Evolutionary conservation across 2,113 vertebrate genomes (phyloP).

Genomic region (Dendrocopos noguchii): DNA sequence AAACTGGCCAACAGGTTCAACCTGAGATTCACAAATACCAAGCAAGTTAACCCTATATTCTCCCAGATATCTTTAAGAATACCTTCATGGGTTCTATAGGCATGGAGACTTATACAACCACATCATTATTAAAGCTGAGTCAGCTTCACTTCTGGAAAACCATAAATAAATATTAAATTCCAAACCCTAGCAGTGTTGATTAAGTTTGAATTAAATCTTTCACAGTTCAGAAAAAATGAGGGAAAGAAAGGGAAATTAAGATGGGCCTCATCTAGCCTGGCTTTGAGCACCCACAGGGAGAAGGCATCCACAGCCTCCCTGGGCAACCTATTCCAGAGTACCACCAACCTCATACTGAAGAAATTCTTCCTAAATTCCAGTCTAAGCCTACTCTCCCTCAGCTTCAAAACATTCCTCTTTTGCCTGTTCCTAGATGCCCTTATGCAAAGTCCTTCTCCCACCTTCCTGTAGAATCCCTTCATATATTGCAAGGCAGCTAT

Average conservation of each 20-base stretch:
- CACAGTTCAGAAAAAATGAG: neutral
- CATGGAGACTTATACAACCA: neutral
- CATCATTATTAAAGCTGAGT: neutral
- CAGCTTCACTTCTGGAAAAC: neutral
- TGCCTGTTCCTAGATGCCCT: no score
- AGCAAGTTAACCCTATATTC: neutral
- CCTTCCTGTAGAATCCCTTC: no score
- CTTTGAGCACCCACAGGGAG: no score
- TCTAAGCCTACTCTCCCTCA: no score
- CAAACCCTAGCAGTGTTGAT: neutral
- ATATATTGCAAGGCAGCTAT: no score
- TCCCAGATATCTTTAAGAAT: neutral
- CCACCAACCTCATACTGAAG: no score
- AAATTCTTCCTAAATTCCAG: no score
- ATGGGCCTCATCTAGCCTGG: neutral
- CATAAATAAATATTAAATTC: neutral
- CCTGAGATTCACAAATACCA: slow-evolving; percentile 5
- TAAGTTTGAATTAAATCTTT: neutral
- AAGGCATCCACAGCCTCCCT: no score
- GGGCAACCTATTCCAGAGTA: no score
- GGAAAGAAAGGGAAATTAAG: neutral
- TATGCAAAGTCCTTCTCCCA: no score
- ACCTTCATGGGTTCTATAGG: neutral
- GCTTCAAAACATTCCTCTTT: no score
- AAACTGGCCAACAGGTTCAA: slow-evolving; percentile 66